Base-by-base conservation (phyloP, 2,797 vertebrate genomes). In the Helicolenus hilgendorfi region DNA sequence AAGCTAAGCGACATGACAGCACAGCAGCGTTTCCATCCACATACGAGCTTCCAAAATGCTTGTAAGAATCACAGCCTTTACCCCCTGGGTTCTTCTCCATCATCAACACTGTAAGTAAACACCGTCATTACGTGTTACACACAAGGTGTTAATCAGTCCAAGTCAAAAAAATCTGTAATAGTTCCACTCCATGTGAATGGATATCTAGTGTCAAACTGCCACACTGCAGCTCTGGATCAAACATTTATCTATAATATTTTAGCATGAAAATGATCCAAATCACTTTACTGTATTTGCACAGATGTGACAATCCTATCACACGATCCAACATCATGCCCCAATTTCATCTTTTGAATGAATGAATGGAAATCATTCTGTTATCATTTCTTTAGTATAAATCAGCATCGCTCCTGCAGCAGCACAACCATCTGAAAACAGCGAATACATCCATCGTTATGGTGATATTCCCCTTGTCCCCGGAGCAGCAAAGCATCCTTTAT, bases 401-500 rank as follows among this genome's bases (percentile, higher is more conserved):
- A 83, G 24, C 31, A 41, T 38, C 41, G 9, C 69, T 84, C 65
- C 63, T 63, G 59, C 87, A 81, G 79, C 80, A 68, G 59, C 53
- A 77, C 35, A 29, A 29, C 60, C 70, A 49, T 83, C 11, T 24
- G 8, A 84, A 90, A 83, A n/a, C 29, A 64, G 65, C 56, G 29
- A 79, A 77, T 26, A 4, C 56, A 76, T 92, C 83, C 58, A 65
- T 36, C 69, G 68, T 80, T 29, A 72, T 84, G 74, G 53, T 86
- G 80, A 91, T 87, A 73, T 85, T 78, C 65, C 86, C 45, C 77
- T 26, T 72, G 84, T 90, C 84, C 85, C 91, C 77, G 15, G 81
- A 91, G 86, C 89, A 91, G 90, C 86, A 92, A 89, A 94, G 92
- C 94, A 94, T 94, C 92, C 91, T 92, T 91, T 89, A 88, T 90